Base-by-base conservation (phyloP, 2,797 vertebrate species). In the Pampus argenteus region DNA sequence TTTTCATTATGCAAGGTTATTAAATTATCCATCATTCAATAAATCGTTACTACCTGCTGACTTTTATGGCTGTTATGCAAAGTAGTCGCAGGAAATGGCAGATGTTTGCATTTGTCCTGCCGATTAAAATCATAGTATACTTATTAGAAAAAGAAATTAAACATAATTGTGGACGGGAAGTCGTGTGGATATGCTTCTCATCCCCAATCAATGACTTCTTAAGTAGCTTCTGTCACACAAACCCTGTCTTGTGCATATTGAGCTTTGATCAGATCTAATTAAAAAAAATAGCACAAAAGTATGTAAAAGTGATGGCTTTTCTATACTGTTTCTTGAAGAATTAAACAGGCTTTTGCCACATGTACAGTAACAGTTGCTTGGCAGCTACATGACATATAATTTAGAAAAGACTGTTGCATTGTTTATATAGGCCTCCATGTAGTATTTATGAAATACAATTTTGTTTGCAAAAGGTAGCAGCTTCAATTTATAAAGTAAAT, bases 401-500 rank as follows among this genome's bases (percentile, higher is more conserved):
- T 48, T 60, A 63, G 50, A 73, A 59, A 73, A 59, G 44, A 31
- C 45, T 26, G 45, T 20, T 57, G 11, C 38, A 49, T 42, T 15
- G 31, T 36, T 56, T 11, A n/a, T 34, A 9, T 71, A 56, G 65
- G 63, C 28, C 45, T 55, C 68, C 66, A 74, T 75, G 18, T n/a
- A 36, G 34, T 59, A 75, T 81, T 77, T 26, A 68, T 67, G 20
- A 64, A 78, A 66, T 44, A 42, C 8, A 18, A 47, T 71, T 69
- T 79, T 49, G 40, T 64, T 74, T 83, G 22, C 9, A 29, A 56
- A 44, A 44, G n/a, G 40, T 22, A n/a, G 44, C 2, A 55, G 29
- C 66, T 48, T 63, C 25, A 62, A 74, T 80, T 69, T 61, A 60
- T 79, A 57, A 76, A 71, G 65, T 45, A 64, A 76, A 77, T 66